Conservation (phyloP, 2,797 vertebrate genomes). For the Danio kyathit region DNA sequence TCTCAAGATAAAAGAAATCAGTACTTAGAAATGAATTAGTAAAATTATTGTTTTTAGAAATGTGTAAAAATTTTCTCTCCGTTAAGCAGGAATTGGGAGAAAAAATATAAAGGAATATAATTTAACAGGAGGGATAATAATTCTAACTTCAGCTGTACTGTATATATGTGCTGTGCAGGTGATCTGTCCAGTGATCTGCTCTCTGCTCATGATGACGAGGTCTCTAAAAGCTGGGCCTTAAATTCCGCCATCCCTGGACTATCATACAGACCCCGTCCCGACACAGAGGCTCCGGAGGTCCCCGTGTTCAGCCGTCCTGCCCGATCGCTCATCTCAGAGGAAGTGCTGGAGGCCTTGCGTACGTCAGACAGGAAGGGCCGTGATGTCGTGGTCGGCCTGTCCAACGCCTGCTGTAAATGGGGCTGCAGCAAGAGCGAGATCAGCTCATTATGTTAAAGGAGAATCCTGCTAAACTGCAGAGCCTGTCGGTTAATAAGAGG, state of each 20-base stretch:
- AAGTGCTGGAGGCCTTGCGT: constrained; percentile 79
- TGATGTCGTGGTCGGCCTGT: constrained; percentile 83
- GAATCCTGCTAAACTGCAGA: neutral
- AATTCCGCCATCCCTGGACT: constrained; percentile 63
- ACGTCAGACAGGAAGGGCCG: constrained; percentile 78
- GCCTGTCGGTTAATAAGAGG: too few species aligned
- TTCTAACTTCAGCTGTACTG: too few species aligned
- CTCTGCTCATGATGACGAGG: constrained; percentile 66
- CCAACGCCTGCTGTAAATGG: constrained; percentile 87
- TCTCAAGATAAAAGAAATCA: too few species aligned
- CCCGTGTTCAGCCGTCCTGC: constrained; percentile 65
- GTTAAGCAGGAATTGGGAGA: too few species aligned
- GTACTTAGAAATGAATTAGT: too few species aligned
- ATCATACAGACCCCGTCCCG: constrained; percentile 63
- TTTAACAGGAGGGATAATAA: too few species aligned
- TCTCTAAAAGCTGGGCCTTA: constrained; percentile 71
- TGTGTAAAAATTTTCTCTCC: too few species aligned
- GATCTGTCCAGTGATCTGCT: constrained; percentile 52
- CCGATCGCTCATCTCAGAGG: constrained; percentile 77
- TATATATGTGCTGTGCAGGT: constrained; percentile 56
- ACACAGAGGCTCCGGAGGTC: constrained; percentile 52
- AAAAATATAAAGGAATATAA: too few species aligned
- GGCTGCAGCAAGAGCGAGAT: constrained; percentile 90
- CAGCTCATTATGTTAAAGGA: constrained; percentile 85
- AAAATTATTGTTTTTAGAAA: too few species aligned